A percentile compares a stretch with the other conserved stretches of the same genome.
Evolutionary conservation across 2,888 invertebrate species (phyloP).

Genomic region (Perizoma affinitatum): DNA sequence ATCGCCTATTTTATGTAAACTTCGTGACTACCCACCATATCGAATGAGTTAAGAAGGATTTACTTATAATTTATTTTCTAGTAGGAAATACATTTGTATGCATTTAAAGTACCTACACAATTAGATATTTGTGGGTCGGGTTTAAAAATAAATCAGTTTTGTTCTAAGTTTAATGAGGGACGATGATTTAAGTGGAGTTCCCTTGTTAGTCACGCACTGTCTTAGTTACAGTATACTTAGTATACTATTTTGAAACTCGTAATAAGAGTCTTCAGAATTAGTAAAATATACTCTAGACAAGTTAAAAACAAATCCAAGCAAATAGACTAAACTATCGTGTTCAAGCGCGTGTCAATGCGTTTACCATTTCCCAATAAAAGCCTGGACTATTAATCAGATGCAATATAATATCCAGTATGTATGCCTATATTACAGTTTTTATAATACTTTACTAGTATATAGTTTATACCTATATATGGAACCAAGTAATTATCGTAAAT

Average conservation of each 20-base stretch:
- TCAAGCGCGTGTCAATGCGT: too few species aligned
- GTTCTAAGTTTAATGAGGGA: constrained; percentile 48
- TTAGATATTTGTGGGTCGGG: constrained; percentile 58
- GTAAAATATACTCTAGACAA: not conserved
- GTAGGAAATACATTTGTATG: constrained; percentile 52
- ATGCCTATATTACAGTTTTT: too few species aligned
- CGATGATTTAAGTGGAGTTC: constrained; percentile 62
- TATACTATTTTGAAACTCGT: constrained; percentile 34
- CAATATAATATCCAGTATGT: constrained; percentile 8
- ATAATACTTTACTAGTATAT: too few species aligned
- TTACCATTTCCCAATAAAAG: not conserved
- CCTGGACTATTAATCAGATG: not conserved
- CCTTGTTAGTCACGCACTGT: constrained; percentile 54
- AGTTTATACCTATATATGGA: not conserved
- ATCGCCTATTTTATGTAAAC: constrained; percentile 83
- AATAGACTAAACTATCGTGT: too few species aligned
- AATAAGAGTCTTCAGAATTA: constrained; percentile 1
- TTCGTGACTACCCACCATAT: constrained; percentile 82
- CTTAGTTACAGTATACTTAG: constrained; percentile 7
- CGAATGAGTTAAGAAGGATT: constrained; percentile 82
- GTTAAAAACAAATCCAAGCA: too few species aligned
- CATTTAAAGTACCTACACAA: constrained; percentile 45
- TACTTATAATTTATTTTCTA: constrained; percentile 68
- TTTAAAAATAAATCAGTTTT: constrained; percentile 63
- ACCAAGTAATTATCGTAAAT: constrained; percentile 28